Evolutionary conservation across 2,888 invertebrate species (phyloP).

Genomic region (Chalcis sispes): DNA sequence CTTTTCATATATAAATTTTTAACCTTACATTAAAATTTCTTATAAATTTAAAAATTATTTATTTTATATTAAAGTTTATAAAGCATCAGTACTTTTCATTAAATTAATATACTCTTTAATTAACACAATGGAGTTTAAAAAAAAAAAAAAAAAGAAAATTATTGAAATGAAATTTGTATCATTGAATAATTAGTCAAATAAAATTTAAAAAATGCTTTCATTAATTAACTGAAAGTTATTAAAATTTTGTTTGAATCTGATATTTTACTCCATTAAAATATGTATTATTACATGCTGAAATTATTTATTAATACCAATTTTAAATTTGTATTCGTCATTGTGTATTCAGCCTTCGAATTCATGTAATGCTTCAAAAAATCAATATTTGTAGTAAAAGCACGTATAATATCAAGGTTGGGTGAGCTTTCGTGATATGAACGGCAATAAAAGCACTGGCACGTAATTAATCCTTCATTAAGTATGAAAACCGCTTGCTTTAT

Average conservation of each 20-base stretch:
- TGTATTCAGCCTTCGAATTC: conserved; percentile 32
- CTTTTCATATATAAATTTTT: no score
- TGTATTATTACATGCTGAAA: background rate
- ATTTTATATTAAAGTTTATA: no score
- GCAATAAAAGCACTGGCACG: conserved; percentile 53
- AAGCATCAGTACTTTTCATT: no score
- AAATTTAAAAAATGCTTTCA: no score
- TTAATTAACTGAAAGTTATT: no score
- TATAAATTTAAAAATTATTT: no score
- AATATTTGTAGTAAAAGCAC: conserved; percentile 55
- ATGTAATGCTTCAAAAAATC: conserved; percentile 53
- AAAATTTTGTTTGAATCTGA: background rate
- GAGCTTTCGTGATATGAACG: conserved; percentile 52
- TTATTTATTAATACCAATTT: conserved; percentile 15
- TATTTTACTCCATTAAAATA: conserved; percentile 1
- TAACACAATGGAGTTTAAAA: no score
- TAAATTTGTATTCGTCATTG: conserved; percentile 30
- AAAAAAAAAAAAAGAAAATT: no score
- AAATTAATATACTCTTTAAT: no score
- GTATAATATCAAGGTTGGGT: conserved; percentile 53
- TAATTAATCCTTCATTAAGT: conserved; percentile 53
- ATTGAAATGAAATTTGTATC: no score
- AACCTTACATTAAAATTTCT: no score
- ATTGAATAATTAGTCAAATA: no score
- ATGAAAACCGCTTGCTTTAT: conserved; percentile 49